Percentiles rank a stretch among this genome's conserved stretches.
Conservation (phyloP, 2,797 vertebrate genomes). For the Danio kyathit region DNA sequence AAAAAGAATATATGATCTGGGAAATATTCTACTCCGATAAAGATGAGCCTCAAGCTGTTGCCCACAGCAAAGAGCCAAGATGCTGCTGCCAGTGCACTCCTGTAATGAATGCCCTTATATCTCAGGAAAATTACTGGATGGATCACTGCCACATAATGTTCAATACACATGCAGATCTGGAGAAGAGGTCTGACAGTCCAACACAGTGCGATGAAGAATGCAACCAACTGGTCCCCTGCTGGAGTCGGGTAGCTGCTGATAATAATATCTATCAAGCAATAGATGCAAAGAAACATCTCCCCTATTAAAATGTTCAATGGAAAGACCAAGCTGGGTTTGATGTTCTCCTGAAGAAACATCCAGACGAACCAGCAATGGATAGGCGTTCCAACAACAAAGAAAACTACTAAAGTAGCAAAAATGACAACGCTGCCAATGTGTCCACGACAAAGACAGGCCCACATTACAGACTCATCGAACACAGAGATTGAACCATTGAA, state of each 20-base stretch:
- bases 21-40: not conserved
- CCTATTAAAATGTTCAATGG: not conserved
- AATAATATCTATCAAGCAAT: not conserved
- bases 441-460: not conserved
- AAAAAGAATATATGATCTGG: not conserved
- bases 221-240: not conserved
- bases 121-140: slow-evolving; percentile 16
- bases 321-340: not conserved
- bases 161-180: slow-evolving; percentile 5
- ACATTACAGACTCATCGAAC: not conserved
- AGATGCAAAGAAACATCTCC: not conserved
- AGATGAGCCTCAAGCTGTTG: not conserved
- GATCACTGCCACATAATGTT: slow-evolving; percentile 46
- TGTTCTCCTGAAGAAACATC: not conserved
- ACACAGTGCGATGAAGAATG: not conserved
- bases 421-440: not conserved
- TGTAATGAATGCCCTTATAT: slow-evolving; percentile 14
- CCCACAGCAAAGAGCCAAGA: not conserved
- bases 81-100: not conserved
- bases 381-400: not conserved
- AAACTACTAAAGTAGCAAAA: not conserved
- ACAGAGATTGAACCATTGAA: not conserved
- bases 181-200: slow-evolving; percentile 32
- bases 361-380: not conserved
- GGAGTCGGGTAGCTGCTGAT: too few species aligned